phyloP scores from a whole-genome alignment of 1,140 invertebrate genomes.

The Drosophila pandora region DNA sequence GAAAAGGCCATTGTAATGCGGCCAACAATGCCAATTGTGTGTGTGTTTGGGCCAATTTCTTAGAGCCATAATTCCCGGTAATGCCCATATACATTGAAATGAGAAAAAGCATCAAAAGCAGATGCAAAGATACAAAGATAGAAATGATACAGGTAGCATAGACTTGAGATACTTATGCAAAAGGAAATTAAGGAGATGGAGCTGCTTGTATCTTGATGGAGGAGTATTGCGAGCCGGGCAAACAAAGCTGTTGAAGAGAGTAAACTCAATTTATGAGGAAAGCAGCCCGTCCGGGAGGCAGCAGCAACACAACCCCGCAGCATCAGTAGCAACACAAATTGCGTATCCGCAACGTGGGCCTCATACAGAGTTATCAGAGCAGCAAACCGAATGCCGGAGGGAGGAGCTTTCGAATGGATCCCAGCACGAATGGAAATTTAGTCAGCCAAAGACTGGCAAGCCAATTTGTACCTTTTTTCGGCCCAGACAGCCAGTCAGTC shows the following conservation, averaged over 20 bases:
- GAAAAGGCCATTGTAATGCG: constrained; percentile 21
- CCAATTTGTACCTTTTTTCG: constrained; percentile 27
- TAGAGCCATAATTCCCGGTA: constrained; percentile 59
- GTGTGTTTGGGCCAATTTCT: constrained; percentile 31
- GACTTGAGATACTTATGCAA: constrained; percentile 33
- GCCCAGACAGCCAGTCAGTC: constrained; percentile 4
- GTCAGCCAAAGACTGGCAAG: constrained; percentile 14
- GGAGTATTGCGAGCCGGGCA: constrained; percentile 12
- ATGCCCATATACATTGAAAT: constrained; percentile 65
- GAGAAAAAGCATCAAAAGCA: constrained; percentile 27
- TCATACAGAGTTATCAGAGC: constrained; percentile 44
- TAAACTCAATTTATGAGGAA: constrained; percentile 76
- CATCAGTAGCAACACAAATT: constrained; percentile 40
- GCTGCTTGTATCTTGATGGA: background rate
- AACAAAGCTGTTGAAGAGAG: constrained; percentile 67
- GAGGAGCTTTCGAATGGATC: constrained; percentile 12
- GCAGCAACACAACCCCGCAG: background rate
- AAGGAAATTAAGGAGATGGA: constrained; percentile 25
- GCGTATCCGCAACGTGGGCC: constrained; percentile 66
- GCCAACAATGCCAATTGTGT: constrained; percentile 22
- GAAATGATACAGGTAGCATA: constrained; percentile 52
- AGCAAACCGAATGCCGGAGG: constrained; percentile 9
- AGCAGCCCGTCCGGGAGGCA: constrained; percentile 49
- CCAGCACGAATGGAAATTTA: constrained; percentile 25
- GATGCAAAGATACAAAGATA: constrained; percentile 14